phyloP scores from a whole-genome alignment of 2,888 invertebrate species.

The Strigamia crassipes region DNA sequence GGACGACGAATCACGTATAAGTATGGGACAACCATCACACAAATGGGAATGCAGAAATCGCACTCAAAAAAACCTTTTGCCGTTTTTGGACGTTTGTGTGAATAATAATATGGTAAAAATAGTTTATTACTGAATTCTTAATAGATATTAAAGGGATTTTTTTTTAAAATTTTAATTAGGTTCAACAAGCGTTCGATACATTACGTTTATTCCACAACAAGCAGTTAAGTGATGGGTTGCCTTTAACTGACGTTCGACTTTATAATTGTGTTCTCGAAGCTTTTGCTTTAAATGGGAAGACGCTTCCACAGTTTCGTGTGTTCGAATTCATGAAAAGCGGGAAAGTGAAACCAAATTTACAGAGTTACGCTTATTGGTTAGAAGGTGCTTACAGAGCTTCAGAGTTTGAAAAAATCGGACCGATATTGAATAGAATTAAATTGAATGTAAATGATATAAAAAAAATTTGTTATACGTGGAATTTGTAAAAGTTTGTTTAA shows the following conservation, averaged over 20 bases:
- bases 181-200: neutral
- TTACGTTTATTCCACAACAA: neutral
- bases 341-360: conserved; percentile 8
- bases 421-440: neutral
- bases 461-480: neutral
- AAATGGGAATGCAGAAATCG: neutral
- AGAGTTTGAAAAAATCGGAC: neutral
- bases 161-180: neutral
- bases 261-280: conserved; percentile 5
- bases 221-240: neutral
- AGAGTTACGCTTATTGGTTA: neutral
- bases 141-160: neutral
- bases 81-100: conserved; percentile 10
- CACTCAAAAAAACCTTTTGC: neutral
- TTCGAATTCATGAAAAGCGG: neutral
- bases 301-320: neutral
- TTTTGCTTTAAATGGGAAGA: neutral
- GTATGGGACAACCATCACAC: neutral
- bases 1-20: neutral
- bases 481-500: neutral
- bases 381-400: neutral
- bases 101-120: neutral
- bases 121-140: neutral
- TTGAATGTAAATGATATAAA: neutral
- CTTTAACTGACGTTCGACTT: neutral